Evolutionary conservation across 2,888 invertebrate species (phyloP).

Genomic region (Apoderus coryli): DNA sequence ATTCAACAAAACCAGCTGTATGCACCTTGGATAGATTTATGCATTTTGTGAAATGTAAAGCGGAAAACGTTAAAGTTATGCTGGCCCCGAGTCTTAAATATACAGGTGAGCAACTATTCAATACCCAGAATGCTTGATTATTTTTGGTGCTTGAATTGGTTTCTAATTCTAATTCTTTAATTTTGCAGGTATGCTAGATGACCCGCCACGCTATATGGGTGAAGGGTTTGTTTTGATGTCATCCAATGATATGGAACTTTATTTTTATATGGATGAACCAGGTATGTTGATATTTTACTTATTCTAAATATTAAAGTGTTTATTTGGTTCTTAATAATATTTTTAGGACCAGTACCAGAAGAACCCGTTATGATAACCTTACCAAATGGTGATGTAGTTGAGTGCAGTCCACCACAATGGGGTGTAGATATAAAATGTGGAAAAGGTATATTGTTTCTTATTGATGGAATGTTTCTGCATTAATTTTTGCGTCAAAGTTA

Average conservation of each 20-base stretch:
- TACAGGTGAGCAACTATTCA: slow-evolving; percentile 38
- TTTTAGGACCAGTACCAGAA: slow-evolving; percentile 56
- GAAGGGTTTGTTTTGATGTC: slow-evolving; percentile 96
- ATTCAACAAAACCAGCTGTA: slow-evolving; percentile 90
- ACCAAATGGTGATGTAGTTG: slow-evolving; percentile 86
- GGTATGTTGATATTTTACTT: slow-evolving; percentile 34
- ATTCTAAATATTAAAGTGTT: too few species aligned
- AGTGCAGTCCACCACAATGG: slow-evolving; percentile 88
- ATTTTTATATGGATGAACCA: slow-evolving; percentile 96
- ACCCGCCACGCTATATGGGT: slow-evolving; percentile 94
- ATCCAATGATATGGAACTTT: slow-evolving; percentile 85
- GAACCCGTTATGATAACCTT: slow-evolving; percentile 78
- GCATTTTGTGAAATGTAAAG: slow-evolving; percentile 89
- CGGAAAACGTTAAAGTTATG: slow-evolving; percentile 90
- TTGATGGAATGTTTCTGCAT: too few species aligned
- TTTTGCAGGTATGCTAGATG: slow-evolving; percentile 59
- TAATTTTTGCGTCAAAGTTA: too few species aligned
- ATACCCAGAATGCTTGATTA: too few species aligned
- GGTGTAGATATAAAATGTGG: slow-evolving; percentile 92
- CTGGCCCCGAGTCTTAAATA: slow-evolving; percentile 94
- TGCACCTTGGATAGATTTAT: slow-evolving; percentile 87
- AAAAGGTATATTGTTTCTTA: slow-evolving; percentile 66
- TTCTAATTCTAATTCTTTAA: neutral
- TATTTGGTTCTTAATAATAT: too few species aligned
- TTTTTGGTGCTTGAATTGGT: too few species aligned